Percentiles rank a stretch among this genome's conserved stretches.
phyloP scores from a whole-genome alignment of 2,797 vertebrate species.

The Sebastolobus altivelis region DNA sequence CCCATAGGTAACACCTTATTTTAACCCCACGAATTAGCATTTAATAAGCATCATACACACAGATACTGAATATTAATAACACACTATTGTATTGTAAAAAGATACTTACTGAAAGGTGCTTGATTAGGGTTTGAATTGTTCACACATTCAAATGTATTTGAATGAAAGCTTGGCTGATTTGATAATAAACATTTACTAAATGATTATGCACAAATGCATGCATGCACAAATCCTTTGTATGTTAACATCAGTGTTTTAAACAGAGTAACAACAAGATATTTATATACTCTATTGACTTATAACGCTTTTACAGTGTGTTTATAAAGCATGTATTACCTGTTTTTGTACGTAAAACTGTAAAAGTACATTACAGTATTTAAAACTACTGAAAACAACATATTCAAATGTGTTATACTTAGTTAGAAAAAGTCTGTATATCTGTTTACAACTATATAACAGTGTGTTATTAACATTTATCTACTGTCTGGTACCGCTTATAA shows the following conservation, averaged over 20 bases:
- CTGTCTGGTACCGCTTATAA: too few species aligned
- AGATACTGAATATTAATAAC: background rate
- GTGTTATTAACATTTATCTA: too few species aligned
- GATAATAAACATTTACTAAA: background rate
- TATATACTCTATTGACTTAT: background rate
- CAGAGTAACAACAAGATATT: background rate
- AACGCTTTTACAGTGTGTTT: background rate
- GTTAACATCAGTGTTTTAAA: background rate
- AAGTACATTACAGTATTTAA: background rate
- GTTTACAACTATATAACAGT: too few species aligned
- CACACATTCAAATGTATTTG: background rate
- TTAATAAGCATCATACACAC: background rate
- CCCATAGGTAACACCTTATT: background rate
- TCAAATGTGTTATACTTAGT: background rate
- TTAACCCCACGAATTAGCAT: background rate
- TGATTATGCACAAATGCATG: background rate
- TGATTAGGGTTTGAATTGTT: background rate
- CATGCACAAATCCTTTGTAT: background rate
- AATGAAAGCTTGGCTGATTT: background rate
- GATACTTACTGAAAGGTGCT: background rate
- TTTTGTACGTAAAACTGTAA: background rate
- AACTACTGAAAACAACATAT: background rate
- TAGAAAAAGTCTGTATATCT: too few species aligned
- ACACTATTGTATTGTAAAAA: background rate
- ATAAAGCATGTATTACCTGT: background rate